Evolutionary conservation across 2,113 vertebrate species (phyloP).

Genomic region (Etia nguti): DNA sequence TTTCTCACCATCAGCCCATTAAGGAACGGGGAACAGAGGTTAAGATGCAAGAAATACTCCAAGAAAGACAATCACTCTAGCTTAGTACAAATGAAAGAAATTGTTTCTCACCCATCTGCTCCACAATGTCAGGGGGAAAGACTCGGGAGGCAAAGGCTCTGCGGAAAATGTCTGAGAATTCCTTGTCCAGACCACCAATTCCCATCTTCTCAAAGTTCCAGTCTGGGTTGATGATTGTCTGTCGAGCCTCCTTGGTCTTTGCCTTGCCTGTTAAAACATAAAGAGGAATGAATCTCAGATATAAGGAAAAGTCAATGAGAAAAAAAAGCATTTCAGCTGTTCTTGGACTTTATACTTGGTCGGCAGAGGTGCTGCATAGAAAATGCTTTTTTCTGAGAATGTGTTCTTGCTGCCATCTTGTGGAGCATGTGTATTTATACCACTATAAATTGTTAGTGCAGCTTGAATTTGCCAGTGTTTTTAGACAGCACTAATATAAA

Average conservation of each 20-base stretch:
- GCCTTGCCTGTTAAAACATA: constrained; percentile 80
- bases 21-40: not conserved
- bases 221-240: constrained; percentile 97
- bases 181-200: constrained; percentile 94
- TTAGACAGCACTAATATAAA: not conserved
- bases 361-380: rapidly evolving
- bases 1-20: not conserved
- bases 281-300: not conserved
- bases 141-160: constrained; percentile 95
- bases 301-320: not conserved
- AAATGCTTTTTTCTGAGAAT: not conserved
- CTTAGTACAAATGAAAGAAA: not conserved
- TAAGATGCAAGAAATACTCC: not conserved
- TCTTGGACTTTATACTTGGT: not conserved
- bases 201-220: constrained; percentile 99
- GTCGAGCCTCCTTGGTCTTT: constrained; percentile 93
- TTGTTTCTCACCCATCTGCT: constrained; percentile 87
- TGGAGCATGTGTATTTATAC: not conserved
- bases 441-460: not conserved
- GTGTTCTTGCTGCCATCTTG: constrained; percentile 34
- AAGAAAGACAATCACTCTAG: not conserved
- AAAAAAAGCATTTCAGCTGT: not conserved
- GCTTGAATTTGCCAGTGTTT: not conserved
- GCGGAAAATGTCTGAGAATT: constrained; percentile 96
- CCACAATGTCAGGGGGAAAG: constrained; percentile 96